A percentile compares a stretch with the other conserved stretches of the same genome.
phyloP scores from a whole-genome alignment of 2,113 vertebrate species.

The Pristiophorus japonicus region DNA sequence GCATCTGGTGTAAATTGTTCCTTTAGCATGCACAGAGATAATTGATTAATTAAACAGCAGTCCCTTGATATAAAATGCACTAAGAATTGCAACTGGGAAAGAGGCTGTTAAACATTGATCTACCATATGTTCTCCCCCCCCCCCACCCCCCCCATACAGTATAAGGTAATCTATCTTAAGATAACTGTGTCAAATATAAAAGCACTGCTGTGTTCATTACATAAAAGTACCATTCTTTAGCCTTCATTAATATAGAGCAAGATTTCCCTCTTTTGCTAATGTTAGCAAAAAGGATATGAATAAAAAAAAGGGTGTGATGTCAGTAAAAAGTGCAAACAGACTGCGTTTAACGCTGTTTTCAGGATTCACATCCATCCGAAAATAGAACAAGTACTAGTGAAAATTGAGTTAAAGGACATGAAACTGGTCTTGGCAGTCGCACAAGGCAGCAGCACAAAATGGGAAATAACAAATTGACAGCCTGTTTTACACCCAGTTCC shows the following conservation, averaged over 20 bases:
- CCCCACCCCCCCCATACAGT: not conserved
- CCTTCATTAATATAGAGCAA: not conserved
- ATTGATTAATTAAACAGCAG: conserved; percentile 37
- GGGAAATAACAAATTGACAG: no score
- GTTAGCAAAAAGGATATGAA: not conserved
- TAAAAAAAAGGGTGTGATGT: not conserved
- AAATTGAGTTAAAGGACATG: not conserved
- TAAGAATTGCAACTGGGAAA: conserved; percentile 27
- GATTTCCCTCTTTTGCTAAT: not conserved
- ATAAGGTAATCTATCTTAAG: conserved; percentile 3
- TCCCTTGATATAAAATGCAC: conserved; percentile 34
- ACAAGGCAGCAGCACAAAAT: not conserved
- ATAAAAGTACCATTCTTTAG: not conserved
- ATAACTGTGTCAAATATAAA: not conserved
- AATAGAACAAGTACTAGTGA: not conserved
- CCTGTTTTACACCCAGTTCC: not conserved
- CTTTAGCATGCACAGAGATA: conserved; percentile 36
- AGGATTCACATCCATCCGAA: not conserved
- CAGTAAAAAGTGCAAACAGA: not conserved
- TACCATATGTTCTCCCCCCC: not conserved
- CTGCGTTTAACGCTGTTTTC: not conserved
- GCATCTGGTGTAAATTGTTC: conserved; percentile 34
- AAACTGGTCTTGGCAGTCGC: not conserved
- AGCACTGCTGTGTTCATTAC: not conserved
- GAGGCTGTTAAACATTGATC: conserved; percentile 23